Conservation (phyloP, 2,888 invertebrate species). For the Apomyelois bistriatella region DNA sequence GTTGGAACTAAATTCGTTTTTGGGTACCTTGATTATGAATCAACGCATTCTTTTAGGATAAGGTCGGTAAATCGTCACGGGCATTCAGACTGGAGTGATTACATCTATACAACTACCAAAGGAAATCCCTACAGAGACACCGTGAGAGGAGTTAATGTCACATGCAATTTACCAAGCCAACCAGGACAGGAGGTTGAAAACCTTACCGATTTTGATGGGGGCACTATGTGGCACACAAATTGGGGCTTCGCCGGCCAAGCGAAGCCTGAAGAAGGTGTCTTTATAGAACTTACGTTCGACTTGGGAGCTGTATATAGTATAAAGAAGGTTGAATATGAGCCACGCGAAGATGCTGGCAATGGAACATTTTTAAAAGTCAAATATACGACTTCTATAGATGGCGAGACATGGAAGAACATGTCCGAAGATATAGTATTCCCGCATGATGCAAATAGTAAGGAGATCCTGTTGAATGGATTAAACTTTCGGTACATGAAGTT, state of each 20-base stretch:
- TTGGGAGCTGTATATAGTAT: constrained; percentile 38
- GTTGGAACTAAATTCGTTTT: constrained; percentile 39
- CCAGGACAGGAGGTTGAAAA: constrained; percentile 38
- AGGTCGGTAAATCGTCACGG: constrained; percentile 42
- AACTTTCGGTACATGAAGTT: constrained; percentile 48
- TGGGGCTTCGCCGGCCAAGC: constrained; percentile 37
- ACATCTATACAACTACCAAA: constrained; percentile 37
- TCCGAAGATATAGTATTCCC: constrained; percentile 40
- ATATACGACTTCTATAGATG: constrained; percentile 46
- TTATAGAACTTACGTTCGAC: constrained; percentile 43
- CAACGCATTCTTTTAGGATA: constrained; percentile 52
- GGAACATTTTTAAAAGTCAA: constrained; percentile 52
- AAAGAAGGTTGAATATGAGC: constrained; percentile 52
- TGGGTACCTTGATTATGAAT: constrained; percentile 38
- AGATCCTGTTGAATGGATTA: constrained; percentile 33
- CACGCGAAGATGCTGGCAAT: constrained; percentile 54
- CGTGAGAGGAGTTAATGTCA: constrained; percentile 41
- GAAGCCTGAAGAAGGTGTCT: constrained; percentile 28
- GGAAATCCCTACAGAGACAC: constrained; percentile 40
- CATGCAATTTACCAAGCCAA: constrained; percentile 45
- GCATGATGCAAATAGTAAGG: constrained; percentile 40
- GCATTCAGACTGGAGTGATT: constrained; percentile 61
- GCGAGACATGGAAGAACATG: constrained; percentile 40
- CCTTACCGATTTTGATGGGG: constrained; percentile 35
- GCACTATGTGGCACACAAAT: constrained; percentile 46